A percentile compares a stretch with the other conserved stretches of the same genome.
Evolutionary conservation across 2,113 vertebrate genomes (phyloP).

Genomic region (Paraplagusia blochii): DNA sequence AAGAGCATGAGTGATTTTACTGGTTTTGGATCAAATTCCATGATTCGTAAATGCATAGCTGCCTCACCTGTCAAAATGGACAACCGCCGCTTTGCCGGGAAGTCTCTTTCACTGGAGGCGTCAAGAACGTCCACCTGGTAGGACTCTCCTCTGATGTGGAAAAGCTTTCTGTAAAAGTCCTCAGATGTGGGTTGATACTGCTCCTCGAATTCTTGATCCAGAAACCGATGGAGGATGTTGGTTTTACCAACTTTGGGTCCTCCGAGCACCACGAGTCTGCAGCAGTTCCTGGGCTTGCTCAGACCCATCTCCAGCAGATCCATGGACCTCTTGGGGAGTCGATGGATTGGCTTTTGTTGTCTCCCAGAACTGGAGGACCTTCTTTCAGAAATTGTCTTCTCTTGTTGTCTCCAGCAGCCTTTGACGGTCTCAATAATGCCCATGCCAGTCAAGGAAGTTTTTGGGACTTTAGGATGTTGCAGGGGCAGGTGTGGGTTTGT

Average conservation of each 20-base stretch:
- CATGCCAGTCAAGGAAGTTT: constrained; percentile 49
- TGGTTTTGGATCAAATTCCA: not conserved
- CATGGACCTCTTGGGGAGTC: constrained; percentile 30
- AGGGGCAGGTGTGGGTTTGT: constrained; percentile 13
- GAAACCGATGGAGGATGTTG: constrained; percentile 69
- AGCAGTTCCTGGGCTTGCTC: constrained; percentile 67
- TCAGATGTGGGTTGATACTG: constrained; percentile 70
- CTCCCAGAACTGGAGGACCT: constrained; percentile 62
- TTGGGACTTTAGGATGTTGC: constrained; percentile 47
- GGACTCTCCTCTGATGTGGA: constrained; percentile 68
- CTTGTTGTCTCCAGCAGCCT: constrained; percentile 54
- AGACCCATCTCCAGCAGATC: constrained; percentile 47
- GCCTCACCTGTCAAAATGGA: constrained; percentile 75
- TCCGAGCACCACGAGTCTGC: constrained; percentile 75
- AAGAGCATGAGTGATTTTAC: not conserved
- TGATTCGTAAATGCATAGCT: not conserved
- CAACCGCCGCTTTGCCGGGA: constrained; percentile 74
- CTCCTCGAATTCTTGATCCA: constrained; percentile 67
- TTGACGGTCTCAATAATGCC: constrained; percentile 61
- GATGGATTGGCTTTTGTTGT: constrained; percentile 45
- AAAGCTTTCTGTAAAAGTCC: constrained; percentile 78
- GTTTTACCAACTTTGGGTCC: constrained; percentile 74
- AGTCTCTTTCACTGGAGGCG: constrained; percentile 70
- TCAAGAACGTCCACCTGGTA: constrained; percentile 78
- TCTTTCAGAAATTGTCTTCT: constrained; percentile 28